These are phyloP conservation scores for Cheilosia soror DNA, from an alignment of 2,888 invertebrate species.

Conservation along the genomic window DNA sequence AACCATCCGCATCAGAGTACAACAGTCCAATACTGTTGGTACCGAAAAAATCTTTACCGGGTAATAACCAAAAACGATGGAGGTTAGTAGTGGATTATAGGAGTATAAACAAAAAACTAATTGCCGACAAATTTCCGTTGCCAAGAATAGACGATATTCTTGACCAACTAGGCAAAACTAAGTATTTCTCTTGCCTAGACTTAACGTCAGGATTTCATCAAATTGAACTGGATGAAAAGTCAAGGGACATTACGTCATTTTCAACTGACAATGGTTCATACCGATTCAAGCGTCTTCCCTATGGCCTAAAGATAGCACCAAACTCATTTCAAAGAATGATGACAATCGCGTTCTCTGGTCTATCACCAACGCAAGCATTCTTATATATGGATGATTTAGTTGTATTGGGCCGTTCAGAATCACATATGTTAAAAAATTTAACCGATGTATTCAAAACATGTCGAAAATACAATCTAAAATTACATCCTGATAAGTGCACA, in stretches of 20 bases:
- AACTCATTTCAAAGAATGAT: constrained; percentile 77
- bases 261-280: constrained; percentile 62
- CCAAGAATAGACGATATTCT: constrained; percentile 45
- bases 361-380: constrained; percentile 70
- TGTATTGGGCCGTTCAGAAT: constrained; percentile 74
- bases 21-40: constrained; percentile 22
- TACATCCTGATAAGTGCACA: constrained; percentile 66
- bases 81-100: constrained; percentile 26
- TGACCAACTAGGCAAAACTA: constrained; percentile 16
- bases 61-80: constrained; percentile 14
- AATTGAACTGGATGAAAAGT: constrained; percentile 14
- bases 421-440: constrained; percentile 41
- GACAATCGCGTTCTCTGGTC: constrained; percentile 66
- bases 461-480: constrained; percentile 44
- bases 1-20: constrained; percentile 30
- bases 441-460: constrained; percentile 18
- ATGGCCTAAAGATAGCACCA: constrained; percentile 70
- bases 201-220: constrained; percentile 26
- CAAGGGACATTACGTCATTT: constrained; percentile 34
- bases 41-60: constrained; percentile 15
- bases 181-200: constrained; percentile 25
- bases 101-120: constrained; percentile 6
- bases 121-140: constrained; percentile 42
- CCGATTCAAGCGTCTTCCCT: constrained; percentile 75
- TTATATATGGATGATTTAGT: constrained; percentile 76